Base-by-base conservation (phyloP, 2,888 invertebrate species). In the Autographa gamma region DNA sequence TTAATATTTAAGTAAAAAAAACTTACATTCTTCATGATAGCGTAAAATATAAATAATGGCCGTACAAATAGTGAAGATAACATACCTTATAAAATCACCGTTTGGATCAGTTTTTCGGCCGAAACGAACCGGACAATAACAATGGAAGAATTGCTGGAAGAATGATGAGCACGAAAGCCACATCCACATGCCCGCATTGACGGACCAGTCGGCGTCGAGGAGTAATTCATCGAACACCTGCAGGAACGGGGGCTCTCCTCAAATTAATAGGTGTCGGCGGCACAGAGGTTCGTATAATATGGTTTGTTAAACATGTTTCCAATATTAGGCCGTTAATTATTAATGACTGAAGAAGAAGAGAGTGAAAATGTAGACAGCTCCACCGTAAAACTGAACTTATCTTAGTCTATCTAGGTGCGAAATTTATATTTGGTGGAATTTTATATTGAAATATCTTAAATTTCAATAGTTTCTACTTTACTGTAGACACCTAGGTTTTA, bases 121-220 rank as follows among this genome's bases (percentile, higher is more conserved):
- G 90, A 98, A 98, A 64, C 97, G 96, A 5, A 98, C 97, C 0
- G 98, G 98, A 87, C 98, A 98, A 90, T 98, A 98, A 89, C 98
- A 97, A 86, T 98, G 98, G 87, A 98, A 98, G 91, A 98, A 98
- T 90, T 98, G 98, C 87, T 98, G 98, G 89, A 98, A 98, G 92
- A 98, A 98, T 19, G 98, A 98, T 8, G 98, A 98, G 89, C 98
- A 98, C 1, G 98, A 98, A 8, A 98, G 93, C 98, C 98, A 98
- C 98, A 98, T 98, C 98, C 98, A 98, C 97, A 97, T 98, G 43
- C 98, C 98, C 0, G 98, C 98, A 91, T 98, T 98, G 38, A 98
- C 98, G 8, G 98, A 98, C 98, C 98, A 98, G 91, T 98, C 98
- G 0, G 98, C 98, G 88, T 98, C 98, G 71, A 98, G 93, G 11